Base-by-base conservation (phyloP, 2,888 invertebrate species). In the Ochlodes sylvanus region DNA sequence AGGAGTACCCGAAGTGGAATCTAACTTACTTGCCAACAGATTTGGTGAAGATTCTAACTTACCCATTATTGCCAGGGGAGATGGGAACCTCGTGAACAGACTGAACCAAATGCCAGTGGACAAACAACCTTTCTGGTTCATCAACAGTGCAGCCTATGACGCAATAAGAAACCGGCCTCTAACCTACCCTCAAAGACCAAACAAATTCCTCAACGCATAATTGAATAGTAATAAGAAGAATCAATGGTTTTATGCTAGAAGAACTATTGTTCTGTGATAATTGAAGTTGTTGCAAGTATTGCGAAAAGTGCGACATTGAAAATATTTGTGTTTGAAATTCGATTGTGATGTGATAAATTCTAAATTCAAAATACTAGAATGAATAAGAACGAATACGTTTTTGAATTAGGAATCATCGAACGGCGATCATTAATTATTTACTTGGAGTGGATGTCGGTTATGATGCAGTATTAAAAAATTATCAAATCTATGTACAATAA, bases 71-170 rank as follows among this genome's bases (percentile, higher is more conserved):
- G 95, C 95, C 0, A 85, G 90, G 68, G 95, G 95, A 9, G 95
- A 96, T 75, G 81, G 78, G 27, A 84, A 91, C 19, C 82, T 95
- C n/a, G 88, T 95, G 0, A 90, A 95, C 69, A 85, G 94, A 69
- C 81, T 96, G 7, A 94, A 93, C 71, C 81, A 87, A 15, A 89
- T 95, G 90, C 96, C 96, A 0, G 79, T 88, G 47, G 95, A 96
- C 50, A 90, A 94, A 47, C 92, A 93, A 75, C 96, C 96, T 0
- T 96, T 95, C 81, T 96, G 96, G 96, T 94, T 94, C 67, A 71
- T 96, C 19, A 96, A 96, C 79, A 94, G 94, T 75, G 89, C 93
- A 62, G 94, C 94, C 0, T 95, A 96, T 55, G 94, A 96, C 71
- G 91, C 87, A 0, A 85, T 94, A 7, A 91, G 95, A 38, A 84